Evolutionary conservation across 1,140 invertebrate genomes (phyloP).

Genomic region (Monomorium pharaonis): DNA sequence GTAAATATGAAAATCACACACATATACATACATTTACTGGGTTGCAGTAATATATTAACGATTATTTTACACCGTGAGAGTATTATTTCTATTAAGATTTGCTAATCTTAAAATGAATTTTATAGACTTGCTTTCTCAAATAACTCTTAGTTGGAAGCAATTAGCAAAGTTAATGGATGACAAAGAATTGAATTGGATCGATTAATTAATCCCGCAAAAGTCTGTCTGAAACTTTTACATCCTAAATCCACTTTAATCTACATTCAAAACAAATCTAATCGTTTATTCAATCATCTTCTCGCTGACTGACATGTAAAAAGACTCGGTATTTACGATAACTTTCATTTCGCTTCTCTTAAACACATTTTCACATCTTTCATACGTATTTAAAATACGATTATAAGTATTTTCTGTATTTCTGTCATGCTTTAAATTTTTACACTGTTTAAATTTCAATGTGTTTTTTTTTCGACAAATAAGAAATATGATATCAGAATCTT

Average conservation of each 20-base stretch:
- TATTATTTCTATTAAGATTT: neutral
- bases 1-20: neutral
- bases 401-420: neutral
- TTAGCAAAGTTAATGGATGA: constrained; percentile 6
- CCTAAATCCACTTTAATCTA: neutral
- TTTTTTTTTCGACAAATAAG: neutral
- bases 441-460: neutral
- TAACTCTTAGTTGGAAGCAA: neutral
- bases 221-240: neutral
- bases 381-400: neutral
- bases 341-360: neutral
- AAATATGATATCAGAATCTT: neutral
- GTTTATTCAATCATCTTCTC: neutral
- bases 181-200: neutral
- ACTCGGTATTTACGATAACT: neutral
- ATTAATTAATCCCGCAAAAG: neutral
- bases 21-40: neutral
- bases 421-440: neutral
- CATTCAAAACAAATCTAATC: constrained; percentile 9
- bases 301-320: neutral
- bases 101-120: neutral
- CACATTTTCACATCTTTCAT: neutral
- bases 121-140: neutral
- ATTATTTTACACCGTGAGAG: neutral
- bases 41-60: neutral